These are phyloP conservation scores for Eurypyga helias DNA, from an alignment of 2,113 vertebrate species.

Conservation along the genomic window DNA sequence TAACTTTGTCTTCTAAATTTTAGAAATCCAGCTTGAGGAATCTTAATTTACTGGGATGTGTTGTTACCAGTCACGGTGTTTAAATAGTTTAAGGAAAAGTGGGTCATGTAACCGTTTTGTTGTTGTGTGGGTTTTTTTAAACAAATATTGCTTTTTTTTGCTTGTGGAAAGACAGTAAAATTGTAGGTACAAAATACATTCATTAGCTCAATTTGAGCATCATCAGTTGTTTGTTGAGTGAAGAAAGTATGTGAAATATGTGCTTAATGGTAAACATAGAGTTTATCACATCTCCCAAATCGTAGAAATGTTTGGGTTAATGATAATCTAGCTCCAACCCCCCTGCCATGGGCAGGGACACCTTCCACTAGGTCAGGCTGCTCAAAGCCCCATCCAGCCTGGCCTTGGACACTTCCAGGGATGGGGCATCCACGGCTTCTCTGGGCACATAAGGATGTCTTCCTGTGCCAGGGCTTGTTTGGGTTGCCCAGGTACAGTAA, in stretches of 20 bases:
- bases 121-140: neutral
- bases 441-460: neutral
- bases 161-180: neutral
- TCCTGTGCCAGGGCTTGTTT: neutral
- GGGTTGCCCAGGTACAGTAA: neutral
- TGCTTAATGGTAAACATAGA: neutral
- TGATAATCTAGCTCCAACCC: too few species aligned
- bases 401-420: too few species aligned
- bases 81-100: neutral
- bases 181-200: neutral
- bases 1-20: neutral
- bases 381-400: too few species aligned
- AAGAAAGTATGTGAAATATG: neutral
- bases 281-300: accelerated
- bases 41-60: neutral
- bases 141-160: neutral
- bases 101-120: neutral
- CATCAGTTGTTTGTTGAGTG: neutral
- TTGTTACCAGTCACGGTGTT: neutral
- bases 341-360: too few species aligned
- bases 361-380: too few species aligned
- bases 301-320: too few species aligned
- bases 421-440: too few species aligned
- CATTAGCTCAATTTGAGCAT: neutral
- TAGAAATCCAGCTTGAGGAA: neutral